Evolutionary conservation across 2,113 vertebrate genomes (phyloP).

Genomic region (Gopherus evgoodei): DNA sequence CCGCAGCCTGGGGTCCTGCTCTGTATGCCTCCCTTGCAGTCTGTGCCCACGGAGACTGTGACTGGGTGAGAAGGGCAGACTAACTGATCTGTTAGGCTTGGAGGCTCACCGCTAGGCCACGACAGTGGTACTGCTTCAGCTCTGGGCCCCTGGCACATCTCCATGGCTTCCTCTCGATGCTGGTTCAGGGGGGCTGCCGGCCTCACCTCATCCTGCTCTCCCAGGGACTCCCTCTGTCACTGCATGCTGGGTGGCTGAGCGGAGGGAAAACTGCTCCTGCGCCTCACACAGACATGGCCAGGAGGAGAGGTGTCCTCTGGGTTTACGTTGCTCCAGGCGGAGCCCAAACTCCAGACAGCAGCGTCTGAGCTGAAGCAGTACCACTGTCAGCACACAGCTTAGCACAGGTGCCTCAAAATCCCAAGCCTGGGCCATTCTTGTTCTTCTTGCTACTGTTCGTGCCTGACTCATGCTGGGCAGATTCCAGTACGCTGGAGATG

Average conservation of each 20-base stretch:
- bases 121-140: neutral
- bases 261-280: neutral
- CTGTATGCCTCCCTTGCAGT: neutral
- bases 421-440: neutral
- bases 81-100: neutral
- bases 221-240: neutral
- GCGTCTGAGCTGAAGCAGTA: too few relatives aligned
- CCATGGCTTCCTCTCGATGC: neutral
- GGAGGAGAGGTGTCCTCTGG: neutral
- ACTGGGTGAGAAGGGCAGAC: neutral
- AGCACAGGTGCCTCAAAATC: neutral
- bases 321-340: neutral
- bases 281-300: neutral
- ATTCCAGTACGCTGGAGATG: neutral
- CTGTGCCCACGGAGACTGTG: neutral
- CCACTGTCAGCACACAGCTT: neutral
- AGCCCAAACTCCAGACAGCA: neutral
- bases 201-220: neutral
- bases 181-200: neutral
- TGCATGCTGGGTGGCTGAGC: neutral
- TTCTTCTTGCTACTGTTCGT: neutral
- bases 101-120: too few relatives aligned
- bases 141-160: neutral
- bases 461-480: neutral
- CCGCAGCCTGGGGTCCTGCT: rapidly evolving